phyloP scores from a whole-genome alignment of 2,113 vertebrate species.

The Charina bottae region DNA sequence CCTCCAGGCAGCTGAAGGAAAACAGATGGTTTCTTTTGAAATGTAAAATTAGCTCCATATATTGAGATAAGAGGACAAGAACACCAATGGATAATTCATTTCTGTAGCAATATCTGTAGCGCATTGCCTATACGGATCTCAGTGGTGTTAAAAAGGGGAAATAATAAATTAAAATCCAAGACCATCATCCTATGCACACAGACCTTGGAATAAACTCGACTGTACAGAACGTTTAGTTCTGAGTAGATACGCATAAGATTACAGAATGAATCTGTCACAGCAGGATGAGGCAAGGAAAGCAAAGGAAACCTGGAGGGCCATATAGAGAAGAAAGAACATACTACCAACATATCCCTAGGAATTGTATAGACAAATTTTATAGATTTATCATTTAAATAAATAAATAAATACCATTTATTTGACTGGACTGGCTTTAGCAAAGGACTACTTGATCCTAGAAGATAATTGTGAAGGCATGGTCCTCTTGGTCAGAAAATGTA shows the following conservation, averaged over 20 bases:
- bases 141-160: background rate
- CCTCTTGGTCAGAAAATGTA: background rate
- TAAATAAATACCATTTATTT: background rate
- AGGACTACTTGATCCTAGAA: background rate
- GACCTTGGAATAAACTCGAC: background rate
- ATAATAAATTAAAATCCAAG: background rate
- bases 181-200: background rate
- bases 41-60: conserved; percentile 41
- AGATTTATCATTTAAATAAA: background rate
- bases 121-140: background rate
- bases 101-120: conserved; percentile 23
- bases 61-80: conserved; percentile 42
- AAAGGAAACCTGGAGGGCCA: background rate
- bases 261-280: background rate
- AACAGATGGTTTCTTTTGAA: conserved; percentile 55
- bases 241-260: background rate
- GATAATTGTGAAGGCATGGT: background rate
- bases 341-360: background rate
- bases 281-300: background rate
- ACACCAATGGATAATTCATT: conserved; percentile 3
- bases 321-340: background rate
- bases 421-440: background rate
- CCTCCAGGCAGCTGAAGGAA: conserved; percentile 47
- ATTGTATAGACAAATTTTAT: background rate
- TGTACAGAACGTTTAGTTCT: background rate